phyloP scores from a whole-genome alignment of 2,113 vertebrate species.

The Clarias magur region DNA sequence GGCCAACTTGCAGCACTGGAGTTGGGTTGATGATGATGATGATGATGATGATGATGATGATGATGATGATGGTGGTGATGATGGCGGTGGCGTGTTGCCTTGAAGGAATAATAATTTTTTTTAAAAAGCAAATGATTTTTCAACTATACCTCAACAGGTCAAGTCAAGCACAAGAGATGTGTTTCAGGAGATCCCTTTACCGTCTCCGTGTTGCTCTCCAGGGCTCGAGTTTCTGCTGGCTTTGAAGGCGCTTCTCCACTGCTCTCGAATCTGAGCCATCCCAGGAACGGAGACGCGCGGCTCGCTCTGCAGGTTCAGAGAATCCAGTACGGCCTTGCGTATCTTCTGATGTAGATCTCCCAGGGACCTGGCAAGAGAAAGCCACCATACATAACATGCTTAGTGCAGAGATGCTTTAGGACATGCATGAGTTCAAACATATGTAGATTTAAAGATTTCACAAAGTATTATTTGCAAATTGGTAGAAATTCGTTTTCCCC shows the following conservation, averaged over 20 bases:
- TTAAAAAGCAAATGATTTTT: no score
- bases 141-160: no score
- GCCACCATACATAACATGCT: background rate
- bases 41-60: background rate
- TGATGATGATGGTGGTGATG: background rate
- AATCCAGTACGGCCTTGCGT: slow-evolving; percentile 61
- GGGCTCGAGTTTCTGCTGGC: background rate
- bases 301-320: slow-evolving; percentile 64
- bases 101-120: no score
- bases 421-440: background rate
- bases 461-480: no score
- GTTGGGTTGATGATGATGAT: background rate
- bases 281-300: slow-evolving; percentile 56
- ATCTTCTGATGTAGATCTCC: slow-evolving; percentile 56
- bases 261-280: slow-evolving; percentile 57
- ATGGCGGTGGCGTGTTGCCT: background rate
- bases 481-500: no score
- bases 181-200: slow-evolving; percentile 26
- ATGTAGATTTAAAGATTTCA: no score
- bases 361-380: slow-evolving; percentile 60
- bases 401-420: background rate
- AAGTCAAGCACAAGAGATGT: no score
- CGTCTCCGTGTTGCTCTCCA: background rate
- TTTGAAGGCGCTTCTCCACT: slow-evolving; percentile 59
- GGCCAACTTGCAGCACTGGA: slow-evolving; percentile 62